phyloP scores from a whole-genome alignment of 35 echinoderm and acorn worm species.

The Apostichopus californicus region DNA sequence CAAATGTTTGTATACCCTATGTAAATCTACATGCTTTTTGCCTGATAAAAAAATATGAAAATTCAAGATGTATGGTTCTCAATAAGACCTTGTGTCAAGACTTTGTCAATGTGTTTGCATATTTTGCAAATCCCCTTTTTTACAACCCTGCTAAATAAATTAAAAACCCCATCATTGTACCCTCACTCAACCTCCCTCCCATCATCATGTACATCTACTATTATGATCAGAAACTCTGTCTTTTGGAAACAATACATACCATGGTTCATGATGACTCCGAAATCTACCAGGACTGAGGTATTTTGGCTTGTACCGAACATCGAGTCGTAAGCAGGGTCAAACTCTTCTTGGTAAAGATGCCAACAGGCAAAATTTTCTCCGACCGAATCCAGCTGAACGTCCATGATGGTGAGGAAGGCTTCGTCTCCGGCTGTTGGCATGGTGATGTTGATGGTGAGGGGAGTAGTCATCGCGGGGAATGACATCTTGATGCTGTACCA shows the following conservation, averaged over 20 bases:
- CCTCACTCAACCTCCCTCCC: too few species aligned
- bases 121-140: too few species aligned
- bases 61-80: too few species aligned
- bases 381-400: constrained; percentile 57
- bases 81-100: too few species aligned
- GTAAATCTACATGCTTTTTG: too few species aligned
- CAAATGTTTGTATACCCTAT: too few species aligned
- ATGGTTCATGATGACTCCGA: constrained; percentile 82
- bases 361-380: constrained; percentile 79
- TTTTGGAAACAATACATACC: constrained; percentile 45
- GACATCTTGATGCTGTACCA: constrained; percentile 83
- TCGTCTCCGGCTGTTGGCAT: constrained; percentile 72
- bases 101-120: too few species aligned
- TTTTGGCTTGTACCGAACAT: constrained; percentile 71
- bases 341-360: constrained; percentile 69
- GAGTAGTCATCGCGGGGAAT: constrained; percentile 65
- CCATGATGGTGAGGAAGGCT: constrained; percentile 69
- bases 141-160: too few species aligned
- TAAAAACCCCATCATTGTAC: too few species aligned
- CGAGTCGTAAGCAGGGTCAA: constrained; percentile 55
- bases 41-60: too few species aligned
- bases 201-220: too few species aligned
- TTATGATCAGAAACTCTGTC: too few species aligned
- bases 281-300: constrained; percentile 69
- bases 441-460: constrained; percentile 76